A percentile compares a stretch with the other conserved stretches of the same genome.
phyloP scores from a whole-genome alignment of 2,113 vertebrate genomes.

The Amia ocellicauda region DNA sequence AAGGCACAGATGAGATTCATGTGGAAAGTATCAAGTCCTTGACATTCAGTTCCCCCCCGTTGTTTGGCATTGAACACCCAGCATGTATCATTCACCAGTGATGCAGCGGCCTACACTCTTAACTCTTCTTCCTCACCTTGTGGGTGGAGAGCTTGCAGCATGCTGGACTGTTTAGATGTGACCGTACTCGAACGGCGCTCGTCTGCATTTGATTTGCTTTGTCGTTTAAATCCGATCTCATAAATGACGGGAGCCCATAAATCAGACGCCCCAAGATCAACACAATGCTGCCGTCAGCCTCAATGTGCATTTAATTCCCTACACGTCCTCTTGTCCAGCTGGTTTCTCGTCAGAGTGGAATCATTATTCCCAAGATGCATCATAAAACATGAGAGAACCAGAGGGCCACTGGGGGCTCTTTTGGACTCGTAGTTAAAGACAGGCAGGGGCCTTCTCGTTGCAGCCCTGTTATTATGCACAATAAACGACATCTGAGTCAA shows the following conservation, averaged over 20 bases:
- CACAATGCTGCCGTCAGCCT: neutral
- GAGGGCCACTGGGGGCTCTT: no score
- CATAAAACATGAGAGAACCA: neutral
- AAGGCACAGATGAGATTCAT: neutral
- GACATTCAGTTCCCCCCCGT: neutral
- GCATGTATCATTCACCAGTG: neutral
- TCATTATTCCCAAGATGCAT: neutral
- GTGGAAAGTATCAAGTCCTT: slow-evolving; percentile 9
- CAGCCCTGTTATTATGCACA: neutral
- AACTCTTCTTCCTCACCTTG: neutral
- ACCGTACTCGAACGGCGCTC: neutral
- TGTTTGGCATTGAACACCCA: neutral
- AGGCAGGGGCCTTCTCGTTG: neutral
- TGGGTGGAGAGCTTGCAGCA: no score
- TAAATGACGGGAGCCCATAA: no score
- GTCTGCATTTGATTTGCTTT: no score
- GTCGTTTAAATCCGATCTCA: no score
- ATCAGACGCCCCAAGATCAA: no score
- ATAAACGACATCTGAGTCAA: neutral
- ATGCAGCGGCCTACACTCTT: neutral
- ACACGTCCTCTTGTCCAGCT: neutral
- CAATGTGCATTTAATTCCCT: neutral
- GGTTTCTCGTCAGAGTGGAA: neutral
- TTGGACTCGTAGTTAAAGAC: neutral
- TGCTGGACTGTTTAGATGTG: neutral